Percentiles rank a stretch among this genome's conserved stretches.
These are phyloP conservation scores for Archilochus colubris DNA, from an alignment of 2,113 vertebrate species.

Conservation along the genomic window DNA sequence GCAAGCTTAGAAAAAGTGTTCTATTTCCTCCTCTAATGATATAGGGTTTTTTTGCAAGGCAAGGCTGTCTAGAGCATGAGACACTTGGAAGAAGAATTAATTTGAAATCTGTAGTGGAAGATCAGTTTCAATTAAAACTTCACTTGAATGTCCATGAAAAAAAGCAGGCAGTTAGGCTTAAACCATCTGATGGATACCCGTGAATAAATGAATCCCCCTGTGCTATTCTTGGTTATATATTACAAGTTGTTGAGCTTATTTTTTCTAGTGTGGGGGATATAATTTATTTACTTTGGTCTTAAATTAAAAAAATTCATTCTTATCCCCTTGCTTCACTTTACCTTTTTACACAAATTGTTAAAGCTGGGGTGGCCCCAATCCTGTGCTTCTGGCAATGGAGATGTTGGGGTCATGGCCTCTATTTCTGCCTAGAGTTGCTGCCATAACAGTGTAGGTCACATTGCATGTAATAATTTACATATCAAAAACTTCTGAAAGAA, in stretches of 20 bases:
- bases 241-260: slow-evolving; percentile 15
- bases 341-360: neutral
- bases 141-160: slow-evolving; percentile 71
- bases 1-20: slow-evolving; percentile 77
- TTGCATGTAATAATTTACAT: slow-evolving; percentile 34
- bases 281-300: neutral
- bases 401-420: neutral
- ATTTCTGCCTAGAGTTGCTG: neutral
- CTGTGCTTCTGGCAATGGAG: neutral
- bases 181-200: slow-evolving; percentile 52
- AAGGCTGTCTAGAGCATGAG: slow-evolving; percentile 80
- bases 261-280: neutral
- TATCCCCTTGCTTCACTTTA: accelerated
- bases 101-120: slow-evolving; percentile 86
- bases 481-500: slow-evolving; percentile 41
- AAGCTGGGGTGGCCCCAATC: neutral
- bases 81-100: slow-evolving; percentile 86
- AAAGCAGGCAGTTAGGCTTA: slow-evolving; percentile 55
- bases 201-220: slow-evolving; percentile 36
- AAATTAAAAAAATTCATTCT: neutral
- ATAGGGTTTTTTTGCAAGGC: slow-evolving; percentile 76
- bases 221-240: slow-evolving; percentile 41
- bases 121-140: slow-evolving; percentile 91
- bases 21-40: slow-evolving; percentile 83
- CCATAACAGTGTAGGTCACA: neutral